Evolutionary conservation across 2,797 vertebrate genomes (phyloP).

Genomic region (Malurus leucopterus): DNA sequence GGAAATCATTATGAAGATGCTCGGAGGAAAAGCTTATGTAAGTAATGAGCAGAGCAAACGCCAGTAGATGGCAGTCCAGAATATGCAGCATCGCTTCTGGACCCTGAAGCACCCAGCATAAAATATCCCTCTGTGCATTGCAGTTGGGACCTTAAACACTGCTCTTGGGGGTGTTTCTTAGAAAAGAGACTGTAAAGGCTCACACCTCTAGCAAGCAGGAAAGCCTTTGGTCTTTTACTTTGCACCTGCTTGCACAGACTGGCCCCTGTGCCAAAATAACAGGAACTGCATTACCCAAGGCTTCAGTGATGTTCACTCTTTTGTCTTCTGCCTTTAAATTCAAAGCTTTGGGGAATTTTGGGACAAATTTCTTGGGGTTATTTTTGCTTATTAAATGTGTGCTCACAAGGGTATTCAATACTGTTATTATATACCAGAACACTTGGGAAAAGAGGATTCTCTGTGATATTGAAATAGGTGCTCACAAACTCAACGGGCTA

Average conservation of each 20-base stretch:
- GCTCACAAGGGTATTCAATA: background rate
- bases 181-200: background rate
- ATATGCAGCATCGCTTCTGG: background rate
- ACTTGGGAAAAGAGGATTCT: background rate
- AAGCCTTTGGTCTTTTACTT: background rate
- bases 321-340: background rate
- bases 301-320: background rate
- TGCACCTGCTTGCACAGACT: background rate
- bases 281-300: background rate
- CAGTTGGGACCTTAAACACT: background rate
- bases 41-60: background rate
- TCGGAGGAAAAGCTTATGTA: background rate
- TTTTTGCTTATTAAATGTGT: background rate
- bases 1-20: background rate
- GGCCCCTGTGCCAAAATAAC: background rate
- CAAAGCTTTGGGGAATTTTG: background rate
- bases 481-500: background rate
- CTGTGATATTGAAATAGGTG: background rate
- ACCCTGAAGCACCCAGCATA: background rate
- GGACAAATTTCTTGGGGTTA: background rate
- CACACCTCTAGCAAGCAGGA: background rate
- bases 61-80: constrained; percentile 60
- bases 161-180: background rate
- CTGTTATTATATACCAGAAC: background rate
- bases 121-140: background rate